Base-by-base conservation (phyloP, 2,797 vertebrate species). In the Aselliscus stoliczkanus region DNA sequence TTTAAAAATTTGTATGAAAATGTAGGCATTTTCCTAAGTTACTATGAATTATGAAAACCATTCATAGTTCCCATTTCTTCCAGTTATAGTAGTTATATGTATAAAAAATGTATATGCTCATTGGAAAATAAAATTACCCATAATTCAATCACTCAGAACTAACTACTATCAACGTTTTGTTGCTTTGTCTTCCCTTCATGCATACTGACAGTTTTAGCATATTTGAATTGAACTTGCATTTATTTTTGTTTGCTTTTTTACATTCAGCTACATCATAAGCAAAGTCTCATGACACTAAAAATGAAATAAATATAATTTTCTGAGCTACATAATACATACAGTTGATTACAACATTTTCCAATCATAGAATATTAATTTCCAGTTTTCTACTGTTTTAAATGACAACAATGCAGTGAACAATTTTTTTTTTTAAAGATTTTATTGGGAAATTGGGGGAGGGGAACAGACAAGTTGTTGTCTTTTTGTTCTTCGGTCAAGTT, bases 191-290 rank as follows among this genome's bases (percentile, higher is more conserved):
- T 85, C 88, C 37, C 34, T 90, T 85, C 56, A 47, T 50, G 12
- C 23, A 56, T 90, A 83, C 7, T 67, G 18, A 93, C 3, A 73
- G 14, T 64, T 93, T 72, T 50, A 86, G 14, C 9, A 42, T 69
- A 31, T 94, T 93, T 88, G 56, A 73, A 76, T 82, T 76, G 27
- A 93, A 44, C 20, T 80, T 47, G 27, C 7, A 47, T 34, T 90
- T 95, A 69, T 50, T 87, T 94, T 97, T 90, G 7, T 72, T 88
- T 92, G 42, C 47, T 69, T 69, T 76, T 77, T 34, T 72, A 39
- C 13, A 29, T 90, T 88, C 15, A 50, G 18, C 44, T 73, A 52
- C 2, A 29, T 77, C 42, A 42, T 76, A 64, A 75, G 42, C 27
- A 80, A 31, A n/a, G 31, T 89, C 14, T 75, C 25, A 34, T 72